These are phyloP conservation scores for Mustelus asterias DNA, from an alignment of 2,113 vertebrate species.

Conservation along the genomic window DNA sequence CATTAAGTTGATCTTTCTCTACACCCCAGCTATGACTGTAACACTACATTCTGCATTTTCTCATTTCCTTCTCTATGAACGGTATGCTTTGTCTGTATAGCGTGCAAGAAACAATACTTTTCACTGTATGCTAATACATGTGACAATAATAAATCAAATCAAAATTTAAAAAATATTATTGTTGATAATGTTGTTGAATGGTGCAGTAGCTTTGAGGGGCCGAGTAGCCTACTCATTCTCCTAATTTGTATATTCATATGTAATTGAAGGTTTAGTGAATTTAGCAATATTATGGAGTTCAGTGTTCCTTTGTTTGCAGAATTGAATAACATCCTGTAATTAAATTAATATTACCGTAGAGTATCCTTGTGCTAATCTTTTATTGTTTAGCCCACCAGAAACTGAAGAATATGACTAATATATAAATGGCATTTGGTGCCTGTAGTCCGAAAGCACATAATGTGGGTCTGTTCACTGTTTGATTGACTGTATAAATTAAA, in stretches of 20 bases:
- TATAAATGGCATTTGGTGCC: background rate
- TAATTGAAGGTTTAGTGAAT: background rate
- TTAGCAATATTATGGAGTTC: background rate
- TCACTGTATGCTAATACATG: too few species aligned
- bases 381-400: background rate
- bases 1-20: too few species aligned
- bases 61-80: too few species aligned
- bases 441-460: background rate
- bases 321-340: background rate
- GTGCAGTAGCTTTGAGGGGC: too few species aligned
- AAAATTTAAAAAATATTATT: background rate
- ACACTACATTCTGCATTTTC: too few species aligned
- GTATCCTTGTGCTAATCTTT: background rate
- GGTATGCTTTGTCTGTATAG: too few species aligned
- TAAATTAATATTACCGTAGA: background rate
- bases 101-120: too few species aligned
- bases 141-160: too few species aligned
- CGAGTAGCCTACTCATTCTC: too few species aligned
- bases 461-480: background rate
- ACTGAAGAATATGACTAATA: background rate
- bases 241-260: too few species aligned
- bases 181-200: background rate
- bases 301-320: background rate
- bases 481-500: background rate
- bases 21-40: too few species aligned